phyloP scores from a whole-genome alignment of 2,888 invertebrate genomes.

The Drosophila acutilabella region DNA sequence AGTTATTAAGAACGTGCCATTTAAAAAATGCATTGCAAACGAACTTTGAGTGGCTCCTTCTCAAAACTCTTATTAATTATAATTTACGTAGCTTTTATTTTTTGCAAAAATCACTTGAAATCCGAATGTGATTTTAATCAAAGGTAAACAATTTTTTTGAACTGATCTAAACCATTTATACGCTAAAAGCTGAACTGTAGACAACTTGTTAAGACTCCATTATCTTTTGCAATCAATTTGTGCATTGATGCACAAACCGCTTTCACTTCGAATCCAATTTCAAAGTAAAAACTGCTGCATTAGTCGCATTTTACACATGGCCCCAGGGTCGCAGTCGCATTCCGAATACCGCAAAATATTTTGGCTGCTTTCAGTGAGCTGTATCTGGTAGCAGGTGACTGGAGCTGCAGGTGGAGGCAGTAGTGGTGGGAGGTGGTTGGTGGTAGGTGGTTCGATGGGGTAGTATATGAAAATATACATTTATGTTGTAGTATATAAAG shows the following conservation, averaged over 20 bases:
- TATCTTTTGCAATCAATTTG: slow-evolving; percentile 33
- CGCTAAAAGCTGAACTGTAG: not conserved
- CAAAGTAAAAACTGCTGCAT: slow-evolving; percentile 41
- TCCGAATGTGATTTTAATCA: no score
- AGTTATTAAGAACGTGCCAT: no score
- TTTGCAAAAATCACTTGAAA: no score
- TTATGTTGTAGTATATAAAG: slow-evolving; percentile 18
- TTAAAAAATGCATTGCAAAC: no score
- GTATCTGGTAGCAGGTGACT: not conserved
- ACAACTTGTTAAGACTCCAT: slow-evolving; percentile 22
- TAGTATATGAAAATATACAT: slow-evolving; percentile 1
- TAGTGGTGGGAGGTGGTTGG: no score
- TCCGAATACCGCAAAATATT: slow-evolving; percentile 16
- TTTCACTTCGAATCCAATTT: slow-evolving; percentile 32
- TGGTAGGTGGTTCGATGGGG: no score
- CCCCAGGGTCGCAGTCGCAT: slow-evolving; percentile 47
- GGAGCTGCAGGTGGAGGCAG: no score
- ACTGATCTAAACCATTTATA: not conserved
- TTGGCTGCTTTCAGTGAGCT: slow-evolving; percentile 7
- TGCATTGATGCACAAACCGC: slow-evolving; percentile 38
- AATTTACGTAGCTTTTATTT: no score
- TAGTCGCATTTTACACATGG: slow-evolving; percentile 47
- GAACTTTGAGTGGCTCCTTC: no score
- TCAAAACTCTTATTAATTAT: no score
- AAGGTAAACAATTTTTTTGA: not conserved